Base-by-base conservation (phyloP, 2,888 invertebrate genomes). In the Hyppa rectilinea region DNA sequence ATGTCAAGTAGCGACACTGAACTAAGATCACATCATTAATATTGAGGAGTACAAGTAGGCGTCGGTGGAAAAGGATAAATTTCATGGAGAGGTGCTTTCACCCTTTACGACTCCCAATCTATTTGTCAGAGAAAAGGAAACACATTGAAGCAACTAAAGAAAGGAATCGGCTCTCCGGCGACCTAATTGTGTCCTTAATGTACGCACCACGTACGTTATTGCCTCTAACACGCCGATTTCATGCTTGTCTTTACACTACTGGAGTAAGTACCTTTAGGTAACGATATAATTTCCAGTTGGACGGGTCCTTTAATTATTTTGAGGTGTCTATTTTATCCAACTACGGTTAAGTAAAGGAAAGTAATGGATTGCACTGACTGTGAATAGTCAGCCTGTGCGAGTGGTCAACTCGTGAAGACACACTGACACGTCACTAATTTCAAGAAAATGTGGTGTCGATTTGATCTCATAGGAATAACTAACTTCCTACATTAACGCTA, bases 21-120 rank as follows among this genome's bases (percentile, higher is more conserved):
- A 92, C 93, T 94, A 92, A 95, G 92, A 94, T 95, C 94, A 92
- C 93, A 94, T 95, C 95, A 96, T 95, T 96, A 95, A 96, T 95
- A 95, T 94, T 92, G 93, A 94, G 93, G 88, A 90, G 91, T 91
- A 90, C 92, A 89, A 89, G 95, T 91, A 91, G 94, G 94, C 95
- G 95, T 93, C 84, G 89, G 84, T 75, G 84, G 89, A 90, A 92
- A 91, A 92, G 92, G 93, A 94, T 93, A 92, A 85, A 91, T 94
- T 93, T 92, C 93, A 92, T 90, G 91, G 89, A 90, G 92, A 92
- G 89, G 87, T 91, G 90, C 94, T 93, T 93, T 93, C 90, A 96
- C 95, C 95, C 95, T 95, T 95, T 95, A 92, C 90, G 90, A 92
- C 87, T 91, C 84, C 84, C 83, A 87, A 90, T 88, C 92, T 93